Evolutionary conservation across 2,113 vertebrate genomes (phyloP).

Genomic region (Otolemur garnettii): DNA sequence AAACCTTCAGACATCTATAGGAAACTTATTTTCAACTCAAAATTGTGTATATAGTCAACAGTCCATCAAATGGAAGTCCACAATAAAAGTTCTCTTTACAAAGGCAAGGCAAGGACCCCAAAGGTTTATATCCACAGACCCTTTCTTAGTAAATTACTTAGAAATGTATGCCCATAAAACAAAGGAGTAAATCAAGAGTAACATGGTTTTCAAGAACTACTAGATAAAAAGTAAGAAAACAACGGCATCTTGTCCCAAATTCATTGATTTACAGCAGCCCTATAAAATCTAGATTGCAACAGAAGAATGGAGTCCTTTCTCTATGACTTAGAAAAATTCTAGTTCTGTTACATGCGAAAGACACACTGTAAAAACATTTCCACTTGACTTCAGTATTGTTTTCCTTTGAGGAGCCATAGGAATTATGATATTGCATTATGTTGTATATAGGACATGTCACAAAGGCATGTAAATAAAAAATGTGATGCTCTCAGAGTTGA

Average conservation of each 20-base stretch:
- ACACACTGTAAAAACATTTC: not conserved
- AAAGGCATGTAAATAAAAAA: not conserved
- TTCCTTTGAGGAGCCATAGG: not conserved
- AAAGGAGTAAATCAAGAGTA: not conserved
- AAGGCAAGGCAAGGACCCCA: not conserved
- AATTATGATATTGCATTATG: not conserved
- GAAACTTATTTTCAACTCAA: conserved; percentile 50
- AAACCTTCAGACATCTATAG: not conserved
- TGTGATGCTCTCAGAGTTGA: not conserved
- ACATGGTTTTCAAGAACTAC: not conserved
- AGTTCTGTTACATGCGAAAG: not conserved
- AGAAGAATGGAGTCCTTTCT: not conserved
- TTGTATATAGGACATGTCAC: not conserved
- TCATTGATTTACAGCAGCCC: not conserved
- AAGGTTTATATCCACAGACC: not conserved
- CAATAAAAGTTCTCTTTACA: not conserved
- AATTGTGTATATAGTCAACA: conserved; percentile 13
- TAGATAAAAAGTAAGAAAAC: not conserved
- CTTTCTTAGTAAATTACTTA: conserved; percentile 21
- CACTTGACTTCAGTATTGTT: not conserved
- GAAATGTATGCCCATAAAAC: not conserved
- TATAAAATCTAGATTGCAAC: not conserved
- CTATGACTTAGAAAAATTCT: not conserved
- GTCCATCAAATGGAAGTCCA: not conserved
- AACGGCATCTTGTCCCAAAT: not conserved